Base-by-base conservation (phyloP, 2,797 vertebrate species). In the Hemitrygon akajei region DNA sequence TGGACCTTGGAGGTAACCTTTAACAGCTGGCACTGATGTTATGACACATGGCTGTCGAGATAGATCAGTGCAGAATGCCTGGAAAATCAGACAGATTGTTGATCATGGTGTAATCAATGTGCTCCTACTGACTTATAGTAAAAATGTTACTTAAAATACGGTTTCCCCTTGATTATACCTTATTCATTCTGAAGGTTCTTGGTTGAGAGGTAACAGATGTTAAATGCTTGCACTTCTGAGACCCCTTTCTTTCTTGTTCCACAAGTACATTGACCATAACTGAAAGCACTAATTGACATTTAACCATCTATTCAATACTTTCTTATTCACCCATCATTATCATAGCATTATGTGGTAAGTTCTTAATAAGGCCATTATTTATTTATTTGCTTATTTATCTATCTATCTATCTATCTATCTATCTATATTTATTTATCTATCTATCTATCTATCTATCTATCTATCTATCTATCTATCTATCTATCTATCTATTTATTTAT, bases 41-140 rank as follows among this genome's bases (percentile, higher is more conserved):
- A 58, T 86, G 30, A 87, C 58, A 87, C 60, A 87, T 34, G 84
- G 14, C 84, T 87, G 60, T 87, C 60, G 1, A 63, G 63, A 87
- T 30, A 34, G 30, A 66, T 66, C 84, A 66, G 58, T 66, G n/a
- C 14, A 66, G n/a, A 87, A 87, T 4, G 30, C 63, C 30, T 66
- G 84, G 58, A 87, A 87, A 63, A 87, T 87, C 58, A 66, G 84
- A n/a, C 30, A 66, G 84, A n/a, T 87, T 87, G 58, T 20, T 63
- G 30, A 66, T 63, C 84, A 87, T 87, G 16, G 16, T 66, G 84
- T 87, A 12, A 60, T 75, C 71, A 86, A 86, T 86, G 47, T 58
- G 84, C 20, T 87, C 34, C 40, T 30, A 87, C 27, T 25, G 30
- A 87, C 58, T n/a, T 27, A n/a, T 3, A 87, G 58, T 87, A 66